phyloP scores from a whole-genome alignment of 1,140 invertebrate genomes.

The Eriosoma lanigerum region DNA sequence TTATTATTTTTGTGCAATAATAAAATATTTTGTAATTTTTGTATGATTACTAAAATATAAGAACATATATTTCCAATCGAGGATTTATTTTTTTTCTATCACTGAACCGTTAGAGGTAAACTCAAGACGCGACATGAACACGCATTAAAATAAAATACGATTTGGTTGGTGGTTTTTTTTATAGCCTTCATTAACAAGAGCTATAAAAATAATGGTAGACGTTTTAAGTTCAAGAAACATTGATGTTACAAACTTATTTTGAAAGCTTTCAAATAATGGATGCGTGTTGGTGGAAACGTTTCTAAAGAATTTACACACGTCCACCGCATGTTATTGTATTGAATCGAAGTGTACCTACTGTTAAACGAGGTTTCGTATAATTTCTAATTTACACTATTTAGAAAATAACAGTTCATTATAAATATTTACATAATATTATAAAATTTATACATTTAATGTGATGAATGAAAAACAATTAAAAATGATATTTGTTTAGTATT shows the following conservation, averaged over 20 bases:
- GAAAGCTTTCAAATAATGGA: conserved; percentile 6
- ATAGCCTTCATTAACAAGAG: conserved; percentile 17
- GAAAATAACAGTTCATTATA: no score
- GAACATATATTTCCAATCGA: neutral
- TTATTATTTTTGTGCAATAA: no score
- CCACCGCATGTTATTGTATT: neutral
- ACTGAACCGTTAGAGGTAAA: neutral
- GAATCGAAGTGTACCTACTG: neutral
- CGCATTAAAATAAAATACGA: neutral
- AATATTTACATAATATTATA: neutral
- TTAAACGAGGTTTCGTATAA: no score
- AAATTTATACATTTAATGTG: neutral
- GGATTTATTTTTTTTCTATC: conserved; percentile 3
- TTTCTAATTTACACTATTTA: neutral
- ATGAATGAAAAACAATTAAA: no score
- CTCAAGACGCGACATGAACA: neutral
- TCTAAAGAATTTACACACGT: neutral
- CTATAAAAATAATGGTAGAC: conserved; percentile 21
- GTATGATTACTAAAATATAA: no score
- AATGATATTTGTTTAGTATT: no score
- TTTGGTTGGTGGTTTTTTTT: neutral
- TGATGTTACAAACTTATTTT: conserved; percentile 21
- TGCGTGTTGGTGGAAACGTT: neutral
- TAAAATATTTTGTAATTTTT: no score
- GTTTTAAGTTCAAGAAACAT: neutral